Evolutionary conservation across 2,113 vertebrate species (phyloP), one percentile per base, ranked within the genome.

Genomic region (Riparia riparia): DNA sequence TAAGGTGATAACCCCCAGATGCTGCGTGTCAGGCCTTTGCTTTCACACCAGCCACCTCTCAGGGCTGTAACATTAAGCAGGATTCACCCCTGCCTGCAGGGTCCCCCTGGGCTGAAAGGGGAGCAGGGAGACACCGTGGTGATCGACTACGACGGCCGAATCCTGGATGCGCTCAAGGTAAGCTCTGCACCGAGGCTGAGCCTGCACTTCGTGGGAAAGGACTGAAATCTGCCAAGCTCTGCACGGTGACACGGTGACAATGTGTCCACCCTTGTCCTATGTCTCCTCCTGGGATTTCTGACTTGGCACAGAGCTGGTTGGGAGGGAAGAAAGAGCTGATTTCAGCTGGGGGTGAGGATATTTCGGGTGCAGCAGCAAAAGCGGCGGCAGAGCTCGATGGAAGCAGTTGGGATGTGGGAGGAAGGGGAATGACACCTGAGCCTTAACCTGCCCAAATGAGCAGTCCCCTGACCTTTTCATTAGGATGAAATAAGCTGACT

Each of bases 131-230:
- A 99, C 86, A 99, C 99, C 0, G 99, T 99, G 4, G 98, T 99
- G 78, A 98, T 99, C 3, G 99, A 99, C 97, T 99, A 99, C 4
- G 99, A 99, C 0, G 99, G 99, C 82, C 98, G 98, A 71, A 99
- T 99, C 91, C 97, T 99, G 84, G 99, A 99, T 25, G 99, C 99
- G 2, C 98, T 99, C 65, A 99, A 99, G 99, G 99, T 99, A 70
- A 97, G 78, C 17, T 26, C 71, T 0, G 5, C 39, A 1, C 49
- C 32, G 1, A 14, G 31, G 57, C 68, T 9, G 1, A 2, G 31
- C 44, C 77, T 44, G 72, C 1, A 3, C 5, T 4, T 58, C 9
- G 0, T 2, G 42, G 83, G 44, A 12, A 15, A 39, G 70, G 26
- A 26, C 47, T 31, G 53, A 12, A 39, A 26, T 4, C 78, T 45